Percentiles rank a stretch among this genome's conserved stretches.
Conservation (phyloP, 2,888 invertebrate species). For the Iselma pallidipennis region DNA sequence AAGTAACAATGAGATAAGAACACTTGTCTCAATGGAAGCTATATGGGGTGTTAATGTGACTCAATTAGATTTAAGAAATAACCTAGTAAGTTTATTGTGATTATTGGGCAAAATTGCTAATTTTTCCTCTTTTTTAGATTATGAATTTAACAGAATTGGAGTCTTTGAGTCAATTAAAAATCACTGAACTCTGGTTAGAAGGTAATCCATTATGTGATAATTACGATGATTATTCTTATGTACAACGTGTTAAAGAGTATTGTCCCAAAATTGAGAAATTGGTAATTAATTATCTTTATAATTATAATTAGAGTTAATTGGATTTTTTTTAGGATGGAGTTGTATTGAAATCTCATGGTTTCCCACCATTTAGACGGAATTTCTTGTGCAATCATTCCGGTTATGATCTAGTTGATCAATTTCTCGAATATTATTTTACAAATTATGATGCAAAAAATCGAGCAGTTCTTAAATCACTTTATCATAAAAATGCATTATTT, state of each 20-base stretch:
- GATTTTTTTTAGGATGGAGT: constrained; percentile 60
- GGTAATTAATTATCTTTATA: constrained; percentile 51
- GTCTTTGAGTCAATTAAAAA: constrained; percentile 37
- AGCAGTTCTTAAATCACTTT: constrained; percentile 61
- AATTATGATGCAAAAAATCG: constrained; percentile 67
- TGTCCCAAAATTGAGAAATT: constrained; percentile 60
- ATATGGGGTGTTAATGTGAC: constrained; percentile 36
- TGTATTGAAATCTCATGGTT: constrained; percentile 47
- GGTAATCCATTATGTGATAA: constrained; percentile 73
- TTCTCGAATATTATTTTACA: constrained; percentile 68
- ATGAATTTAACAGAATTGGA: constrained; percentile 34
- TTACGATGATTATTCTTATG: constrained; percentile 63
- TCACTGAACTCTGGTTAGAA: constrained; percentile 61
- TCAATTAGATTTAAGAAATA: constrained; percentile 44
- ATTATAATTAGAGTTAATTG: background rate
- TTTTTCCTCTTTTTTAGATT: constrained; percentile 40
- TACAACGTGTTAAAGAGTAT: constrained; percentile 59
- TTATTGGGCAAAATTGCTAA: background rate
- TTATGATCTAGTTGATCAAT: constrained; percentile 61
- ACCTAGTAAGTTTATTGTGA: constrained; percentile 35
- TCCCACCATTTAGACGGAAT: constrained; percentile 58
- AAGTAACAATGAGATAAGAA: constrained; percentile 47
- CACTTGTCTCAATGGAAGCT: constrained; percentile 47
- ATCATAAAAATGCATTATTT: constrained; percentile 66
- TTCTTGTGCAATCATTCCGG: constrained; percentile 59